These are phyloP conservation scores for Cydia fagiglandana DNA, from an alignment of 1,140 invertebrate species.

Conservation along the genomic window DNA sequence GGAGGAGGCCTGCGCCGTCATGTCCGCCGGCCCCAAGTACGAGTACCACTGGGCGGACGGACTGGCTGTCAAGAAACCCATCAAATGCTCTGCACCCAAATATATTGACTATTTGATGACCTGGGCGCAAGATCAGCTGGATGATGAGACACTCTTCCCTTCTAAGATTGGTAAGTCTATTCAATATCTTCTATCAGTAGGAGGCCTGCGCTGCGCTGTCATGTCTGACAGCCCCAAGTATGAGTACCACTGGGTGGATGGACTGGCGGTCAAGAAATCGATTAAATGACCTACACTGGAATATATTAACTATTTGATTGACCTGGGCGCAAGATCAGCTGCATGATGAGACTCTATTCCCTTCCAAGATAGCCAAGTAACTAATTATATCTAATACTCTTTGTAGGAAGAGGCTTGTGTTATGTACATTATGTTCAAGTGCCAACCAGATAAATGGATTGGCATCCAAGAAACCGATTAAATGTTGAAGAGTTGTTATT, in stretches of 20 bases:
- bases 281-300: conserved; percentile 98
- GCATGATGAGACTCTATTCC: conserved; percentile 99
- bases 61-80: conserved; percentile 98
- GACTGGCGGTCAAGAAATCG: conserved; percentile 95
- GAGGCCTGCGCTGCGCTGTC: conserved; percentile 97
- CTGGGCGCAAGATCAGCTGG: conserved; percentile 99
- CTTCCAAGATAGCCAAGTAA: conserved; percentile 96
- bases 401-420: conserved; percentile 91
- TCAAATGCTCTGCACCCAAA: conserved; percentile 99
- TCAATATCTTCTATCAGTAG: conserved; percentile 64
- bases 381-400: not conserved
- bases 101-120: conserved; percentile 99
- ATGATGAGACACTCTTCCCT: conserved; percentile 99
- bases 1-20: conserved; percentile 98
- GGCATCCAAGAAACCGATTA: conserved; percentile 93
- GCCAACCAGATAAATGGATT: conserved; percentile 99
- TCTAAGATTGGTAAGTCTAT: conserved; percentile 94
- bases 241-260: conserved; percentile 99
- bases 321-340: conserved; percentile 99
- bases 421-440: conserved; percentile 99
- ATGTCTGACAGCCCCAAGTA: conserved; percentile 99
- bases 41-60: conserved; percentile 99
- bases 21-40: conserved; percentile 98
- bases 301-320: conserved; percentile 99
- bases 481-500: conserved; percentile 81